Evolutionary conservation across 2,797 vertebrate genomes (phyloP).

Genomic region (Geotria australis): DNA sequence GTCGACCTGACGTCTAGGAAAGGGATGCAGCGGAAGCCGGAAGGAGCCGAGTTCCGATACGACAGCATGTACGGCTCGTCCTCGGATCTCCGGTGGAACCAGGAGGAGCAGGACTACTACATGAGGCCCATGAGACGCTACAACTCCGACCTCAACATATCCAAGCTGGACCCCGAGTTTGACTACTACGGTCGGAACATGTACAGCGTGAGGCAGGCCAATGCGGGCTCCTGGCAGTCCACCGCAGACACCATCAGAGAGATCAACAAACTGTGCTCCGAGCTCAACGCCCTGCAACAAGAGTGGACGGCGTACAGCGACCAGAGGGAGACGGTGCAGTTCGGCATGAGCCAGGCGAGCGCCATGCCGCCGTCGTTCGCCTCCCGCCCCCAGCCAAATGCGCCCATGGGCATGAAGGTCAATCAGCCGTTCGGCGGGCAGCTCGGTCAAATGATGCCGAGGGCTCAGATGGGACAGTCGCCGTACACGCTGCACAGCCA

Average conservation of each 20-base stretch:
- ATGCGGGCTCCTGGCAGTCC: neutral
- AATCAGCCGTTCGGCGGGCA: neutral
- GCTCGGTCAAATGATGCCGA: neutral
- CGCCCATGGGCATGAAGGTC: neutral
- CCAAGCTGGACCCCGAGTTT: slow-evolving; percentile 74
- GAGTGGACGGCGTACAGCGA: neutral
- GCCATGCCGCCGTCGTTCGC: neutral
- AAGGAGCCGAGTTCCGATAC: slow-evolving; percentile 42
- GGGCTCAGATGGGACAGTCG: neutral
- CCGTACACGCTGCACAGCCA: neutral
- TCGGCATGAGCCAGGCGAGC: neutral
- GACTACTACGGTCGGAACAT: slow-evolving; percentile 13
- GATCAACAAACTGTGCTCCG: neutral
- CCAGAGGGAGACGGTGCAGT: neutral
- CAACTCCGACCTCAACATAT: slow-evolving; percentile 29
- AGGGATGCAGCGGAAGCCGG: slow-evolving; percentile 8
- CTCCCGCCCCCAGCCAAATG: neutral
- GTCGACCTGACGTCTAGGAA: slow-evolving; percentile 63
- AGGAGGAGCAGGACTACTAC: slow-evolving; percentile 32
- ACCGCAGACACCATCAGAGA: neutral
- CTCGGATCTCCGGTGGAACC: slow-evolving; percentile 58
- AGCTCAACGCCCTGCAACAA: neutral
- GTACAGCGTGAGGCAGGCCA: neutral
- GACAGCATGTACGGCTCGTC: slow-evolving; percentile 80
- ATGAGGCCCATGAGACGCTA: slow-evolving; percentile 61